phyloP scores from a whole-genome alignment of 2,113 vertebrate species.

The Alethe diademata region DNA sequence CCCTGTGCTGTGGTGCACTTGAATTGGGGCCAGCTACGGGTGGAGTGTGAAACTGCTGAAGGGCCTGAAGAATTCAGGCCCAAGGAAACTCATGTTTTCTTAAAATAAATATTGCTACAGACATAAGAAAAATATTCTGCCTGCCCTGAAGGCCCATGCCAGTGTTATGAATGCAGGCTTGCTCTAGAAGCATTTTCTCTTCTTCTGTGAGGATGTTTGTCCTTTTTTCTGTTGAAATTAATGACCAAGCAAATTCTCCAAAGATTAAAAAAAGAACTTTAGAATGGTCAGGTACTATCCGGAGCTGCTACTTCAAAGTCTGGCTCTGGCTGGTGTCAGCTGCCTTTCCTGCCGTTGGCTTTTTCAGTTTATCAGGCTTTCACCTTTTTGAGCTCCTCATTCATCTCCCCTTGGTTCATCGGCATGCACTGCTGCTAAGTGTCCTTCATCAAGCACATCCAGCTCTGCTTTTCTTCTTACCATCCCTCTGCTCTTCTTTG shows the following conservation, averaged over 20 bases:
- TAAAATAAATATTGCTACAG: not conserved
- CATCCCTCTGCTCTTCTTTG: not conserved
- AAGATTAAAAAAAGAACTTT: not conserved
- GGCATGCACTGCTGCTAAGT: not conserved
- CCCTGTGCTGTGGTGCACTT: not conserved
- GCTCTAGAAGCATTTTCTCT: not conserved
- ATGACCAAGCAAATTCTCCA: not conserved
- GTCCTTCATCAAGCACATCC: not conserved
- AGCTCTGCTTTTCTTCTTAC: not conserved
- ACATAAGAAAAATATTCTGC: not conserved
- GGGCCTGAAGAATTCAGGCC: too few relatives aligned
- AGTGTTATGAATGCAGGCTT: not conserved
- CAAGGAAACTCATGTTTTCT: not conserved
- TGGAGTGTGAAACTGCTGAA: not conserved
- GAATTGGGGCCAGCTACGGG: not conserved
- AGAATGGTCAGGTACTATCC: not conserved
- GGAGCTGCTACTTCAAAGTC: not conserved
- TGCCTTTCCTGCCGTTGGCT: not conserved
- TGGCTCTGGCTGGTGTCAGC: not conserved
- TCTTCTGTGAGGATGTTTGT: not conserved
- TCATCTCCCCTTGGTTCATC: not conserved
- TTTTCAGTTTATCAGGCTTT: not conserved
- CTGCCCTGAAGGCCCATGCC: not conserved
- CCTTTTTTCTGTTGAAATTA: not conserved
- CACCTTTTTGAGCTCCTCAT: not conserved